A percentile compares a stretch with the other conserved stretches of the same genome.
phyloP scores from a whole-genome alignment of 2,113 vertebrate genomes.

The Nothobranchius kuhntae region DNA sequence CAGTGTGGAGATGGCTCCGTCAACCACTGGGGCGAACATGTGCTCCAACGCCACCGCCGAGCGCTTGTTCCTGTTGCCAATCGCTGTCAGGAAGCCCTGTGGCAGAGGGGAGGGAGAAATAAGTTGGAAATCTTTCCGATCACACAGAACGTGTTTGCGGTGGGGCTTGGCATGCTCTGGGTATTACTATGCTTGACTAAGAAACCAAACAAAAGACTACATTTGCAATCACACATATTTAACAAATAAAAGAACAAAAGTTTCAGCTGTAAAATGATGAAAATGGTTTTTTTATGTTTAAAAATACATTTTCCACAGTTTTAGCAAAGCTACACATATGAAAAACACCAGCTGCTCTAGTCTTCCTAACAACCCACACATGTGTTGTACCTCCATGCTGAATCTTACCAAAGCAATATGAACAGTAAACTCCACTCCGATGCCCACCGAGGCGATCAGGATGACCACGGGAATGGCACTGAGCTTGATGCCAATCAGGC shows the following conservation, averaged over 20 bases:
- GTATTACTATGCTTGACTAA: constrained; percentile 33
- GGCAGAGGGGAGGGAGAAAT: constrained; percentile 43
- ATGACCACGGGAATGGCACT: constrained; percentile 98
- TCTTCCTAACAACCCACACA: constrained; percentile 7
- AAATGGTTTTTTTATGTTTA: no score
- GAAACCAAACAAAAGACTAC: constrained; percentile 27
- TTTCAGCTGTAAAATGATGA: no score
- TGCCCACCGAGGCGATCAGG: constrained; percentile 95
- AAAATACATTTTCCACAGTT: background rate
- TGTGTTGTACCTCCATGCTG: background rate
- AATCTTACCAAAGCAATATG: constrained; percentile 92
- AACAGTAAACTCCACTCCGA: constrained; percentile 97
- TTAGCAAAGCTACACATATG: constrained; percentile 14
- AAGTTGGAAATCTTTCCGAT: constrained; percentile 65
- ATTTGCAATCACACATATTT: constrained; percentile 41
- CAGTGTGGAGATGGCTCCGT: constrained; percentile 94
- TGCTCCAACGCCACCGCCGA: constrained; percentile 92
- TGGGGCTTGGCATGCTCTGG: constrained; percentile 52
- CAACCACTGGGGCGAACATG: constrained; percentile 96
- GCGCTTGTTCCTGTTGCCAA: constrained; percentile 90
- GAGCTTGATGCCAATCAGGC: constrained; percentile 96
- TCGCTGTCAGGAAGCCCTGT: constrained; percentile 96
- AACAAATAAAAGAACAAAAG: constrained; percentile 7
- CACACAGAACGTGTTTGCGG: constrained; percentile 59
- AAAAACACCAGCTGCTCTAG: constrained; percentile 20